A percentile compares a stretch with the other conserved stretches of the same genome.
These are phyloP conservation scores for Drosophila setifemur DNA, from an alignment of 1,140 invertebrate species.

Conservation along the genomic window DNA sequence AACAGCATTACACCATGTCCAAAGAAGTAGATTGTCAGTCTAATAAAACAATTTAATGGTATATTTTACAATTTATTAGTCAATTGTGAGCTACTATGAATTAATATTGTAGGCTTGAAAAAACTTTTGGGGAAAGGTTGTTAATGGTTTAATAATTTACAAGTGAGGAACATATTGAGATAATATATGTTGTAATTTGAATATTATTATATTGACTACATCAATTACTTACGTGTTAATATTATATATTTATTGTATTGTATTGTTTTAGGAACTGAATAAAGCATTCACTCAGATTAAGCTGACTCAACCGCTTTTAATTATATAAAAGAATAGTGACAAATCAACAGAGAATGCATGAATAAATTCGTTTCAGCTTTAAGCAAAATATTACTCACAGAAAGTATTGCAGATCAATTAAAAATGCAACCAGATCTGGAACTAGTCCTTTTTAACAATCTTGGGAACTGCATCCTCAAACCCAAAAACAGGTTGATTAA, in stretches of 20 bases:
- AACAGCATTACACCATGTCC: background rate
- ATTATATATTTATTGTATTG: too few relatives aligned
- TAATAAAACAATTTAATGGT: conserved; percentile 21
- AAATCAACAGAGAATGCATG: background rate
- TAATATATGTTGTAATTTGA: too few relatives aligned
- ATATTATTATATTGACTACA: too few relatives aligned
- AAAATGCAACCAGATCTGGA: background rate
- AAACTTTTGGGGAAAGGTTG: background rate
- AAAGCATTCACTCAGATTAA: too few relatives aligned
- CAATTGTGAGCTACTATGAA: too few relatives aligned
- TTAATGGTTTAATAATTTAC: too few relatives aligned
- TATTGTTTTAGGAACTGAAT: too few relatives aligned
- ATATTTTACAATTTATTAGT: too few relatives aligned
- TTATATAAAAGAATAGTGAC: too few relatives aligned
- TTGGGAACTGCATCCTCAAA: background rate
- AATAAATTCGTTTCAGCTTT: background rate
- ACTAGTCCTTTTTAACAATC: background rate
- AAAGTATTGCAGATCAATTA: background rate
- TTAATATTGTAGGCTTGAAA: background rate
- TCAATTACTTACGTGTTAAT: too few relatives aligned
- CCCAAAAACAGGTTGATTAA: background rate
- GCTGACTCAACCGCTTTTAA: background rate
- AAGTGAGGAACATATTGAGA: too few relatives aligned
- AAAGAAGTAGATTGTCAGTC: conserved; percentile 4
- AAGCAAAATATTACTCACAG: conserved; percentile 1